phyloP scores from a whole-genome alignment of 2,113 vertebrate genomes.

The Mormyrus iriodes region DNA sequence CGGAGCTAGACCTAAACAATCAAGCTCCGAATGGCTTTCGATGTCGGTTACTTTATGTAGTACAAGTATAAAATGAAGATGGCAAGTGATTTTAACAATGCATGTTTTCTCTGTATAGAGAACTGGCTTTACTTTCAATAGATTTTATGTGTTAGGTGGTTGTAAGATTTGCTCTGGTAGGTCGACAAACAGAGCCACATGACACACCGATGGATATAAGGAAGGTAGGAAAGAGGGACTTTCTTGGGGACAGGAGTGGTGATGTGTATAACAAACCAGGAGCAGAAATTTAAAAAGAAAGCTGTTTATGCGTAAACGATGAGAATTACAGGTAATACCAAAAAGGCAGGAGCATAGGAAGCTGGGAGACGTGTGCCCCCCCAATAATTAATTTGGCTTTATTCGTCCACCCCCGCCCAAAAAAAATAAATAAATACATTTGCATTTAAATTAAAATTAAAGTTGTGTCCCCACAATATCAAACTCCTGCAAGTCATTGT shows the following conservation, averaged over 20 bases:
- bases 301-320: neutral
- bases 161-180: neutral
- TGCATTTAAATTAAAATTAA: no score
- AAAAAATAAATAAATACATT: no score
- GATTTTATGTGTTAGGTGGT: neutral
- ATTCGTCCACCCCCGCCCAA: no score
- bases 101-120: neutral
- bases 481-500: neutral
- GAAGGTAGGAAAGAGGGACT: neutral
- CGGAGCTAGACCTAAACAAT: constrained; percentile 12
- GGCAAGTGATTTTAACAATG: neutral
- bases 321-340: neutral
- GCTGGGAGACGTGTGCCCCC: neutral
- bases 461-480: no score
- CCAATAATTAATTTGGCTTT: no score
- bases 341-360: neutral
- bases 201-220: neutral
- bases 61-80: neutral
- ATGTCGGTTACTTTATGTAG: neutral
- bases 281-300: neutral
- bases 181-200: neutral
- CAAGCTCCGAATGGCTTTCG: neutral
- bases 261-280: neutral
- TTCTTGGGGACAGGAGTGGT: no score
- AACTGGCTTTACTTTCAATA: neutral